These are phyloP conservation scores for Leptinotarsa rubiginosa DNA, from an alignment of 2,888 invertebrate species.

Conservation along the genomic window DNA sequence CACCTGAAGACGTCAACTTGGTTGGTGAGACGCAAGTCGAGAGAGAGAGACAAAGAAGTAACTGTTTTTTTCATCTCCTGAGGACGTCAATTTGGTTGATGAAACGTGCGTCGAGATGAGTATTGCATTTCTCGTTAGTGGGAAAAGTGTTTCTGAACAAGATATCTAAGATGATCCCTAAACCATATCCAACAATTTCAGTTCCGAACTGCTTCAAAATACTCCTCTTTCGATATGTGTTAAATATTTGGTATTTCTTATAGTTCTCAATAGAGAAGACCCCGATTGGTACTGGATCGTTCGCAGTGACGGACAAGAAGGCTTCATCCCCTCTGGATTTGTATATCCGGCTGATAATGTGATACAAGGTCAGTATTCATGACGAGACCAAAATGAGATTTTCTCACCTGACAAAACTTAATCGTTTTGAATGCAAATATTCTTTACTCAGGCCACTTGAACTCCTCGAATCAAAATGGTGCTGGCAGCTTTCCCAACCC, in stretches of 20 bases:
- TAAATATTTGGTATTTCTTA: constrained; percentile 50
- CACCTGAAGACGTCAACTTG: no score
- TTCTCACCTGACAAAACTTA: no score
- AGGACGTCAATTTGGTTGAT: no score
- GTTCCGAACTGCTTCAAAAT: neutral
- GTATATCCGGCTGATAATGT: constrained; percentile 91
- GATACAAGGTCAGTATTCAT: constrained; percentile 69
- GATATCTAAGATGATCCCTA: no score
- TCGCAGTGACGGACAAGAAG: constrained; percentile 91
- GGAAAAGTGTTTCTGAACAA: no score
- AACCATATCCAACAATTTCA: no score
- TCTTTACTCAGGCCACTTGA: constrained; percentile 65
- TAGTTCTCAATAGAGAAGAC: constrained; percentile 91
- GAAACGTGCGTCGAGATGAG: no score
- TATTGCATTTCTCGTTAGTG: no score
- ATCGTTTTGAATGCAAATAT: neutral
- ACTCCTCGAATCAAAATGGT: constrained; percentile 57
- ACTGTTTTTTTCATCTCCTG: no score
- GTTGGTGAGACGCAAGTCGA: no score
- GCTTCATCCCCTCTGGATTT: constrained; percentile 94
- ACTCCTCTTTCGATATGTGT: neutral
- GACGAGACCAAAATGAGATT: no score
- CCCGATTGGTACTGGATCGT: constrained; percentile 98
- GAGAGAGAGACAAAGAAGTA: no score
- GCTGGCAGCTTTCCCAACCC: constrained; percentile 57